These are phyloP conservation scores for Plectropomus leopardus DNA, from an alignment of 2,113 vertebrate species.

Conservation along the genomic window DNA sequence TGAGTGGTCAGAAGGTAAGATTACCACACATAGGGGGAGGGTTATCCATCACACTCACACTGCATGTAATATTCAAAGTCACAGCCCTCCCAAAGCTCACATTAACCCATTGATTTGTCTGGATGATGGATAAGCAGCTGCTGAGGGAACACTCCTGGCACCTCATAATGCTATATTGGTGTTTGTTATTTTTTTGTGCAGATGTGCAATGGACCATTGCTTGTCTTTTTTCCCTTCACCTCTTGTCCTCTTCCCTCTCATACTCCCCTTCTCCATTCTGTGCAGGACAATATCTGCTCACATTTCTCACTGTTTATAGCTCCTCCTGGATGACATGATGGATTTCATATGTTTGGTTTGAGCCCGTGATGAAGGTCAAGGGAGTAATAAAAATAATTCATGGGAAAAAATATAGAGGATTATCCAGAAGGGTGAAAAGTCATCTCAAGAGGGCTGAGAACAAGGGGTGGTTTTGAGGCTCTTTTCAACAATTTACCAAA, in stretches of 20 bases:
- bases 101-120: slow-evolving; percentile 39
- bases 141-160: slow-evolving; percentile 16
- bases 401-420: neutral
- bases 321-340: slow-evolving; percentile 11
- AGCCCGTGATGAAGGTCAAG: neutral
- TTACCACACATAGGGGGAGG: neutral
- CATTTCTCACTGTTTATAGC: slow-evolving; percentile 8
- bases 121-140: slow-evolving; percentile 56
- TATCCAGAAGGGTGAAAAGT: neutral
- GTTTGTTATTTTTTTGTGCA: slow-evolving; percentile 49
- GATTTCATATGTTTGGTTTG: neutral
- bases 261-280: slow-evolving; percentile 9
- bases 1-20: slow-evolving; percentile 5
- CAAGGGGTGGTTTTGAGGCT: neutral
- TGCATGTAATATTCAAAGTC: slow-evolving; percentile 35
- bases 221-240: neutral
- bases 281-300: neutral
- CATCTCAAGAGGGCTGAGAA: neutral
- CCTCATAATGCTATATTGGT: slow-evolving; percentile 8
- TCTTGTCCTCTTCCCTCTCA: neutral
- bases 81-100: slow-evolving; percentile 28
- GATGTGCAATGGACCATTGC: neutral
- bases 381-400: slow-evolving; percentile 25
- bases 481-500: neutral
- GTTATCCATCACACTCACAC: slow-evolving; percentile 32